Evolutionary conservation across 2,113 vertebrate genomes (phyloP), one percentile per base, ranked within the genome.

Genomic region (Chauna torquata): DNA sequence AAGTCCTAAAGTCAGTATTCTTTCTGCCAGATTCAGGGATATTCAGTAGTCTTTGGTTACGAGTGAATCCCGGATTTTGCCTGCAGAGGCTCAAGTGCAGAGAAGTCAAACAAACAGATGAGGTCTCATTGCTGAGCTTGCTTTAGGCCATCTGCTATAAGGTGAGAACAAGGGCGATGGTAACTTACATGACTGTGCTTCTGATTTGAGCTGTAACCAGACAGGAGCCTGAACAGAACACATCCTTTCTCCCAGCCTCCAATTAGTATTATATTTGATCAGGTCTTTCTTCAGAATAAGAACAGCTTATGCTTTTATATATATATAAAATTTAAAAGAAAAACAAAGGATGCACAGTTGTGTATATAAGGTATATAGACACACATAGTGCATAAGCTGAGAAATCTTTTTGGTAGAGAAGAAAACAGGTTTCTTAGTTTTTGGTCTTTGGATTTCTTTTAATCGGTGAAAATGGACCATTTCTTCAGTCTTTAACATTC

Each of bases 181-280:
- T 82, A 57, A n/a, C 20, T 79, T 88, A 15, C 19, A 22, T 61
- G 34, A 52, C 34, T 19, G 22, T 47, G 82, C 54, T 34, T 85
- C 32, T 0, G 5, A 27, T 86, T 27, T 82, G 47, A 88, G 28
- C 42, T 94, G n/a, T 45, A 86, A 44, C 17, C 6, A 9, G 38
- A 16, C 22, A 55, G 36, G 47, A 75, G 11, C 19, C 47, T 76
- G 54, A 95, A 68, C 13, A 83, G 24, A 72, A 40, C 19, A 22
- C 75, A 14, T 20, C 25, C 55, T 50, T 44, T 76, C 9, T 11
- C 34, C 12, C 23, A 42, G 7, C n/a, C 15, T 72, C 77, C 42
- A 30, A 3, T 84, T 62, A 1, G 0, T 25, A 11, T 22, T 62
- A 32, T 1, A 3, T 36, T 16, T 75, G 22, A 8, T 42, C 17